Base-by-base conservation (phyloP, 2,888 invertebrate genomes). In the Limnephilus auricula region DNA sequence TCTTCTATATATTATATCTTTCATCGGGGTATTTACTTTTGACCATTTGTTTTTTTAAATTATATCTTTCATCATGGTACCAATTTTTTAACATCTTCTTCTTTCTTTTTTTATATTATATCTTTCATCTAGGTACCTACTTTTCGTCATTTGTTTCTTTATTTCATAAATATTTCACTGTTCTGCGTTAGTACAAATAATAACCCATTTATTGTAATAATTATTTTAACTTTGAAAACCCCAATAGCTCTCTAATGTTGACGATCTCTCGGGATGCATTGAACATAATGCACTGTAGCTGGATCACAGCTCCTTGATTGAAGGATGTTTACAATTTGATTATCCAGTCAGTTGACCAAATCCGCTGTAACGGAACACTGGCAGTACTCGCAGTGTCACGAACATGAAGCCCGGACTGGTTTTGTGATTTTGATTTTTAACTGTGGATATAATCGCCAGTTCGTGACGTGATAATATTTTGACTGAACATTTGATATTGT, bases 251-350 rank as follows among this genome's bases (percentile, higher is more conserved):
- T 6, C 65, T 65, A 80, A 80, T 80, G 80, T 80, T 32, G 32
- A 13, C 80, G 15, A 80, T 31, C 65, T 25, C 65, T 32, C 32
- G 12, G 40, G 10, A 84, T 84, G 85, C 85, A 85, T 30, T 30
- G 85, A 45, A 34, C 45, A 10, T 40, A 10, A 40, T 85, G 85
- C 85, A 85, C 85, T 25, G 25, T 12, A 10, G 82, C 34, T 45
- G 85, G 85, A 40, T 30, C 85, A 85, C 45, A 40, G 30, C 85
- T 34, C 40, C 40, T 40, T 85, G 85, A 85, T 85, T 85, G 30
- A n/a, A 32, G 85, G 85, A 85, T 85, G 85, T 85, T 85, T 85
- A 85, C 85, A 45, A 85, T 85, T 85, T 37, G 85, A 85, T 82
- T 82, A 82, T 32, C 34, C 82, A 34, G 34, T 65, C 65, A 65